These are phyloP conservation scores for Junco hyemalis DNA, from an alignment of 2,113 vertebrate species.

Conservation along the genomic window DNA sequence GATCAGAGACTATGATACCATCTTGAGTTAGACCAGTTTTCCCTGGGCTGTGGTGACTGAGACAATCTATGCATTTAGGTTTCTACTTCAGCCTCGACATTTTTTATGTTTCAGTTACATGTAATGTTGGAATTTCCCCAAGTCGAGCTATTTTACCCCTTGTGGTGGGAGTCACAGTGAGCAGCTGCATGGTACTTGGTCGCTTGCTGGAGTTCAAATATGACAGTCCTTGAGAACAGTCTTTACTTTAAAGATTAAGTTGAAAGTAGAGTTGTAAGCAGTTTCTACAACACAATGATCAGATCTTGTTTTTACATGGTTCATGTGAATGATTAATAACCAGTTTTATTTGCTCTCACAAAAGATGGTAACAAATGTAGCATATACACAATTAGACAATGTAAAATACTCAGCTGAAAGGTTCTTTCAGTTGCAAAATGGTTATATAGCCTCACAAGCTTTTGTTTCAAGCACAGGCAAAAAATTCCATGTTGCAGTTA, in stretches of 20 bases:
- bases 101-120: neutral
- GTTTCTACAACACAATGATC: neutral
- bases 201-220: neutral
- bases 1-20: accelerated
- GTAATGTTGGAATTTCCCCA: neutral
- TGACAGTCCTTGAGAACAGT: neutral
- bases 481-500: neutral
- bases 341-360: neutral
- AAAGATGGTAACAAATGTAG: neutral
- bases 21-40: neutral
- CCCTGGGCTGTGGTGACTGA: neutral
- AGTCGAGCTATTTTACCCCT: neutral
- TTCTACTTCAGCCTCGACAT: neutral
- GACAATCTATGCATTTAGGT: neutral
- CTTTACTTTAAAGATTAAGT: neutral
- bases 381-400: neutral
- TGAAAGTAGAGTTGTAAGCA: neutral
- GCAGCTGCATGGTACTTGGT: neutral
- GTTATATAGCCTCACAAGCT: neutral
- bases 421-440: neutral
- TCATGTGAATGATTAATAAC: neutral
- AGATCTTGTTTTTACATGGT: neutral
- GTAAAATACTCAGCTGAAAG: neutral
- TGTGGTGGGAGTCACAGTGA: neutral
- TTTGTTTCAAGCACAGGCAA: neutral